Conservation (phyloP, 2,113 vertebrate genomes). For the Toxotes jaculatrix region DNA sequence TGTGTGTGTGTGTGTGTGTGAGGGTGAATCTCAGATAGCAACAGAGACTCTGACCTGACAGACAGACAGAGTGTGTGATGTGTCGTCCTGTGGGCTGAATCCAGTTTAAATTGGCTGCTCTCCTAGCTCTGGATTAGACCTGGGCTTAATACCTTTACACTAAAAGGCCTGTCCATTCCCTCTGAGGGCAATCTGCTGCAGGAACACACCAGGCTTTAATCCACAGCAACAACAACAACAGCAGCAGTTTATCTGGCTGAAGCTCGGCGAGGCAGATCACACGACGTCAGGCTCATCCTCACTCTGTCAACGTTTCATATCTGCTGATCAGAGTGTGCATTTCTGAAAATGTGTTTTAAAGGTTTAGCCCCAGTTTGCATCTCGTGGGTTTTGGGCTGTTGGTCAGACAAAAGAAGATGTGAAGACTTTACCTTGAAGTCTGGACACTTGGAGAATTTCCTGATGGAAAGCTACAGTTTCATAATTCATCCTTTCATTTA, state of each 20-base stretch:
- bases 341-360: neutral
- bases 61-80: neutral
- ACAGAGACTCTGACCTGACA: neutral
- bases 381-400: no score
- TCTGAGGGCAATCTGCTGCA: conserved; percentile 65
- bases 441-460: neutral
- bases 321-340: neutral
- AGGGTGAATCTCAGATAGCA: neutral
- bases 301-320: neutral
- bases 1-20: neutral
- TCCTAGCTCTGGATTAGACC: conserved; percentile 74
- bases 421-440: no score
- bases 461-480: neutral
- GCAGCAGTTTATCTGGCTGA: conserved; percentile 59
- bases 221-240: conserved; percentile 62
- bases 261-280: conserved; percentile 3
- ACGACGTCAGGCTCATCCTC: neutral
- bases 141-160: conserved; percentile 74
- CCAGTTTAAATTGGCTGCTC: conserved; percentile 74
- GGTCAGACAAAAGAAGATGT: no score
- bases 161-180: conserved; percentile 65
- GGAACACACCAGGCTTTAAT: conserved; percentile 61
- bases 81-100: conserved; percentile 40
- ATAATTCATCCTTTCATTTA: neutral
- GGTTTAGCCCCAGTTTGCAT: no score